A percentile compares a stretch with the other conserved stretches of the same genome.
These are phyloP conservation scores for Chiloscyllium punctatum DNA, from an alignment of 2,797 vertebrate species.

Conservation along the genomic window DNA sequence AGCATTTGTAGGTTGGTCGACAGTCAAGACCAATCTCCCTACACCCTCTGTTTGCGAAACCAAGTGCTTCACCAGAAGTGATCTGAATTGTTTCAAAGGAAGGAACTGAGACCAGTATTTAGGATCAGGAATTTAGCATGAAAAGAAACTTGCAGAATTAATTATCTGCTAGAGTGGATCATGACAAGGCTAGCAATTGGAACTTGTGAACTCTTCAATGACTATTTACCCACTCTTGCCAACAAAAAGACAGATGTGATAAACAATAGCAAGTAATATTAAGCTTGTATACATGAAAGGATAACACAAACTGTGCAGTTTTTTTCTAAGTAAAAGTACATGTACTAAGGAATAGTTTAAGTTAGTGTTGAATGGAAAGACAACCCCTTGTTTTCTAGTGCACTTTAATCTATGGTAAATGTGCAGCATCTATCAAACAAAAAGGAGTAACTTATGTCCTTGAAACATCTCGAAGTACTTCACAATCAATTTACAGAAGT, in stretches of 20 bases:
- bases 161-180: not conserved
- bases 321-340: not conserved
- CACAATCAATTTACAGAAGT: not conserved
- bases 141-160: not conserved
- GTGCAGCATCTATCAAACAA: not conserved
- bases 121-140: not conserved
- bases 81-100: not conserved
- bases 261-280: constrained; percentile 26
- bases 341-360: not conserved
- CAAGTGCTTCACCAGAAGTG: not conserved
- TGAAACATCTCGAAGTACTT: not conserved
- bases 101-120: not conserved
- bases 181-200: not conserved
- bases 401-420: not conserved
- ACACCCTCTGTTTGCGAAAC: not conserved
- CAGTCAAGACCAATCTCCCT: not conserved
- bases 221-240: not conserved
- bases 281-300: not conserved
- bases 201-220: not conserved
- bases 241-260: constrained; percentile 10
- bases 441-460: not conserved
- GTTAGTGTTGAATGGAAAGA: not conserved
- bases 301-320: not conserved
- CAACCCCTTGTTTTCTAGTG: not conserved
- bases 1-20: not conserved